Base-by-base conservation (phyloP, 2,888 invertebrate genomes). In the Sesamia inferens region DNA sequence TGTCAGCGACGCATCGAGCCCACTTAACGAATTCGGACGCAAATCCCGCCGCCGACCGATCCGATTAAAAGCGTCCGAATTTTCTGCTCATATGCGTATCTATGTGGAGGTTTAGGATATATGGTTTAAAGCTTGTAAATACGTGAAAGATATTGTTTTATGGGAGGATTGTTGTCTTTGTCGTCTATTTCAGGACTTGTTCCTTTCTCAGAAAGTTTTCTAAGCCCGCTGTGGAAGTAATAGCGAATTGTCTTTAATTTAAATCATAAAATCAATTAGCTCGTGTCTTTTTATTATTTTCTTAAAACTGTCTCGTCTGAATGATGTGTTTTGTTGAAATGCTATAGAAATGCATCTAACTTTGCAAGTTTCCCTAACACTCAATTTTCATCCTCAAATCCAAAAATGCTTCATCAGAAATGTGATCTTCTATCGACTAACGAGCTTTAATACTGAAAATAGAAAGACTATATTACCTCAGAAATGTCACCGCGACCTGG, bases 21-120 rank as follows among this genome's bases (percentile, higher is more conserved):
- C 84, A 83, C 86, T 85, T 85, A 79, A 76, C 81, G 78, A 79
- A 78, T 84, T 79, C 67, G 81, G 84, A 83, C 84, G 73, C 64
- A 78, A 85, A 83, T 71, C 75, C 80, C 65, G 73, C 76, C 73
- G 58, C 73, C 59, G 65, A 51, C 68, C 70, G 72, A 84, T 83
- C 76, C 76, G 81, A 78, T 84, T 83, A 83, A 81, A 83, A 74
- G 63, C 83, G 67, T 24, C 61, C 66, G 54, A 81, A 81, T 83
- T 79, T 79, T 81, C 65, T 69, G 66, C 74, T 69, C 67, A 68
- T 79, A 83, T 65, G 82, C 65, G 48, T 57, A 51, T 67, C n/a
- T 71, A 68, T 47, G 57, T 54, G 48, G 16, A 22, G 47, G 55
- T 54, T 58, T 75, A 69, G 58, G 54, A 55, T 69, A 54, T 65